Base-by-base conservation (phyloP, 1,140 invertebrate species). In the Drosophila mayri region DNA sequence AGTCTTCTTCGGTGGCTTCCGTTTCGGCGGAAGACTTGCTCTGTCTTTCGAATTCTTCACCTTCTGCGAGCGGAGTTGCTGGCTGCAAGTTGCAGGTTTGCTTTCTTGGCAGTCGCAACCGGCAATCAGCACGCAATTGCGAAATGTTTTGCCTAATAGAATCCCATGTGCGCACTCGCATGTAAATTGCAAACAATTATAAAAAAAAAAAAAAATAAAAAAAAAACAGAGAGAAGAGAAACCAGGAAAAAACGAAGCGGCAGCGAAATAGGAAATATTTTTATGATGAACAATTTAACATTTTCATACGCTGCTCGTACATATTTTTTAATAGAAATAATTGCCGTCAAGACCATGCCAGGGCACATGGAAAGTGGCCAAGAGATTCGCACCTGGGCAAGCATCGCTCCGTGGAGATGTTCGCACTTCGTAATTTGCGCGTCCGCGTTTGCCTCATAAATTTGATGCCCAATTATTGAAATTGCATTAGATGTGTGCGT, bases 361-460 rank as follows among this genome's bases (percentile, higher is more conserved):
- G 28, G 18, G 54, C 67, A 35, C 67, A 49, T 46, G 49, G 38
- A 65, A 59, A 54, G 50, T 83, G 81, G 81, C 73, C 70, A 66
- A 66, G 67, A 57, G 67, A 38, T 70, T 70, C 68, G 58, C 72
- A 74, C 47, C 70, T 62, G 70, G 41, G 64, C 18, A 12, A 12
- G 8, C 14, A 7, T 10, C 14, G 16, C 47, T 16, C 16, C n/a
- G 3, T 5, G 9, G 6, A 83, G 74, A 73, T 91, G 88, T 91
- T 91, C 88, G 90, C 88, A 91, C 88, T 80, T 91, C 88, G 88
- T 91, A 91, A 91, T 90, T 91, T 91, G 38, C 37, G 57, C 28
- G 64, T 32, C 18, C 40, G 61, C 28, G 43, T 58, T 60, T n/a
- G 57, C 30, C 64, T 76, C 76, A 86, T 91, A 90, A 88, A 90